phyloP scores from a whole-genome alignment of 1,140 invertebrate species.

The Pomacea maculata region DNA sequence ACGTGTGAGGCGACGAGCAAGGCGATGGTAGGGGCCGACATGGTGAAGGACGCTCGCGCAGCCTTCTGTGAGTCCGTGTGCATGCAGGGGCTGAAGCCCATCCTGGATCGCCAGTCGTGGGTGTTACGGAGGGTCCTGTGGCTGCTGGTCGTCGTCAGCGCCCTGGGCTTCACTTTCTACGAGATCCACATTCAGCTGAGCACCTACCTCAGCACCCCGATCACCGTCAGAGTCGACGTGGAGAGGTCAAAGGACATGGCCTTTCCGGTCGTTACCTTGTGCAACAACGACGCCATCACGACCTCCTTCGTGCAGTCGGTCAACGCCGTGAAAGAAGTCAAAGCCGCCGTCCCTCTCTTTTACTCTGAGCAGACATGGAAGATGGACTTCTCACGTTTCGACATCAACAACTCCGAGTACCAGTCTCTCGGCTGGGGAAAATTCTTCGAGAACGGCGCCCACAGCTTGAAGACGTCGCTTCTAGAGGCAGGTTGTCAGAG shows the following conservation, averaged over 20 bases:
- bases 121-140: constrained; percentile 4
- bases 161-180: constrained; percentile 17
- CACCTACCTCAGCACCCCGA: constrained; percentile 11
- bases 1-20: too few species aligned
- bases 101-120: constrained; percentile 18
- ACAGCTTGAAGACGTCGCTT: too few species aligned
- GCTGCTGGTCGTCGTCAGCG: constrained; percentile 10
- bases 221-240: constrained; percentile 18
- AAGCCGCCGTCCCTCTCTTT: background rate
- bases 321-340: background rate
- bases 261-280: constrained; percentile 18
- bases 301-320: background rate
- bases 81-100: constrained; percentile 21
- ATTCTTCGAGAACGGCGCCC: too few species aligned
- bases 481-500: too few species aligned
- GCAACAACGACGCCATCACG: constrained; percentile 19
- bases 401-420: too few species aligned
- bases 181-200: constrained; percentile 20
- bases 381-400: too few species aligned
- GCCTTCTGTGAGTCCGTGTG: constrained; percentile 10
- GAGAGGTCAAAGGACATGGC: constrained; percentile 9
- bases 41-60: background rate
- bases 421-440: too few species aligned
- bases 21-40: background rate
- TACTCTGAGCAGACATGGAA: too few species aligned